Percentiles rank a stretch among this genome's conserved stretches.
phyloP scores from a whole-genome alignment of 2,113 vertebrate genomes.

The Otocyon megalotis region DNA sequence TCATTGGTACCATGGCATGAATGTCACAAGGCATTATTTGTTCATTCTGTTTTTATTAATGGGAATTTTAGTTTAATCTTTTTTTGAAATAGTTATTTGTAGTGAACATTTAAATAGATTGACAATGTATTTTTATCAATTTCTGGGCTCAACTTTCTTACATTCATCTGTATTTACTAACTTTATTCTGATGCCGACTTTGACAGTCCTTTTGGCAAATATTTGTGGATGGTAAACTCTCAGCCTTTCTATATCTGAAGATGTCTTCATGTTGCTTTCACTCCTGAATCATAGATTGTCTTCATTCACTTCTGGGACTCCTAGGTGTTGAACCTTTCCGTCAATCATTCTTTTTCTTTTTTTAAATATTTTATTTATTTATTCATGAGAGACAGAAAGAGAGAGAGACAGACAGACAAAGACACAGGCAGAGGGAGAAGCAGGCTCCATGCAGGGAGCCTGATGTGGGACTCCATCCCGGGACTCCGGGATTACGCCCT shows the following conservation, averaged over 20 bases:
- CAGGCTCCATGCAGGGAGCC: too few species aligned
- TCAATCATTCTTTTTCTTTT: background rate
- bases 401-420: too few species aligned
- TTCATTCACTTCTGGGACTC: background rate
- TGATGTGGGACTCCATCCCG: too few species aligned
- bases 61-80: background rate
- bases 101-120: background rate
- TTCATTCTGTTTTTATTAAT: conserved; percentile 5
- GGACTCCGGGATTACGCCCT: too few species aligned
- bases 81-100: background rate
- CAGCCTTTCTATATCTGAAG: background rate
- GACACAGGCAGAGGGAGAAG: too few species aligned
- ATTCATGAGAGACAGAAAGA: too few species aligned
- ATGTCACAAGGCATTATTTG: background rate
- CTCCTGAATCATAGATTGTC: background rate
- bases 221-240: background rate
- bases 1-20: too few species aligned
- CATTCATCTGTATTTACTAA: background rate
- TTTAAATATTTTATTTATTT: too few species aligned
- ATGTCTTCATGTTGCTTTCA: background rate
- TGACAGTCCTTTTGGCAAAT: background rate
- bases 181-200: background rate
- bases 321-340: background rate
- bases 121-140: background rate
- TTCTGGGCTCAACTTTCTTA: background rate